Evolutionary conservation across 2,888 invertebrate genomes (phyloP).

Genomic region (Mylabris sibirica): DNA sequence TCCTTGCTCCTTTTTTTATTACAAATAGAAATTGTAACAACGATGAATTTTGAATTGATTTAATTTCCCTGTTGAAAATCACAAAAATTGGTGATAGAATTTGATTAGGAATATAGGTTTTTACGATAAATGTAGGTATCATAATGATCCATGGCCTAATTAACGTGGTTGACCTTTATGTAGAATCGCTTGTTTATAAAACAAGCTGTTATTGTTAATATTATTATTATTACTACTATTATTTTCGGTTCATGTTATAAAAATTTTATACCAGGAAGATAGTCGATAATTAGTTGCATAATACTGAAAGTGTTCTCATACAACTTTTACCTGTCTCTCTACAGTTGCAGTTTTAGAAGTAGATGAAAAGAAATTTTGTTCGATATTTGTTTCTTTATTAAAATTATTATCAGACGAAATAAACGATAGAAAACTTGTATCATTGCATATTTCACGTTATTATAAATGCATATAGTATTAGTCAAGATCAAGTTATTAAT

Average conservation of each 20-base stretch:
- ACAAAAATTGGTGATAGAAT: neutral
- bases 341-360: neutral
- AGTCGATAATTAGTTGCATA: constrained; percentile 8
- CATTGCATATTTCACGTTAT: neutral
- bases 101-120: neutral
- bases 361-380: neutral
- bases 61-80: neutral
- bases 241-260: neutral
- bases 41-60: neutral
- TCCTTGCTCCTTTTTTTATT: neutral
- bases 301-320: neutral
- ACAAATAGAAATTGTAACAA: neutral
- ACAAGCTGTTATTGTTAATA: neutral
- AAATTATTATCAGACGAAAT: neutral
- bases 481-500: constrained; percentile 4
- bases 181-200: neutral
- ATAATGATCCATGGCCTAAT: neutral
- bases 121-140: neutral
- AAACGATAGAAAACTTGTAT: neutral
- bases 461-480: neutral
- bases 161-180: constrained; percentile 5
- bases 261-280: constrained; percentile 1
- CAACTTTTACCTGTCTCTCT: constrained; percentile 7
- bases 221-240: neutral
- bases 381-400: neutral